Percentiles rank a stretch among this genome's conserved stretches.
Conservation (phyloP, 1,140 invertebrate genomes). For the Drosophila prosaltans region DNA sequence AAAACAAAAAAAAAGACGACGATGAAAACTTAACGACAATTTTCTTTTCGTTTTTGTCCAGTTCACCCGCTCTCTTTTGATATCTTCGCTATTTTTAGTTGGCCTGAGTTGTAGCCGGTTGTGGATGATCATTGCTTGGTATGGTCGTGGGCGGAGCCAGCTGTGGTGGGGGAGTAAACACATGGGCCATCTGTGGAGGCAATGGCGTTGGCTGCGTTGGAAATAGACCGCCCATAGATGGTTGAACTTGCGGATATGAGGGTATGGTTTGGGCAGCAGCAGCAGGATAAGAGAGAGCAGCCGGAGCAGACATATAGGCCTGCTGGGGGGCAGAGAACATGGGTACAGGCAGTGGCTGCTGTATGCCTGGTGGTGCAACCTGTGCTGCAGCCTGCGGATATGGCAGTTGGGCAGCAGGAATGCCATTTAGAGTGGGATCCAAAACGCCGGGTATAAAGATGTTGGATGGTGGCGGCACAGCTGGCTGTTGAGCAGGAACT, state of each 20-base stretch:
- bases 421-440: slow-evolving; percentile 60
- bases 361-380: slow-evolving; percentile 8
- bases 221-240: slow-evolving; percentile 74
- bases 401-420: slow-evolving; percentile 64
- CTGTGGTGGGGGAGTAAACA: slow-evolving; percentile 38
- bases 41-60: background rate
- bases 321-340: slow-evolving; percentile 60
- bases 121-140: background rate
- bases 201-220: slow-evolving; percentile 73
- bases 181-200: slow-evolving; percentile 76
- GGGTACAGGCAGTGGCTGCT: slow-evolving; percentile 21
- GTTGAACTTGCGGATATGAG: slow-evolving; percentile 80
- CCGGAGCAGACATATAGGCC: slow-evolving; percentile 74
- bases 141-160: background rate
- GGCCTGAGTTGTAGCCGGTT: slow-evolving; percentile 12
- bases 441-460: slow-evolving; percentile 69
- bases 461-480: slow-evolving; percentile 56
- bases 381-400: slow-evolving; percentile 67
- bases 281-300: slow-evolving; percentile 70
- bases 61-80: background rate
- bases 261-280: slow-evolving; percentile 66
- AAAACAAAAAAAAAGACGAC: slow-evolving; percentile 10
- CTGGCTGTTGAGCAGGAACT: slow-evolving; percentile 23
- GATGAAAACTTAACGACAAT: slow-evolving; percentile 16
- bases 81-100: background rate